A percentile compares a stretch with the other conserved stretches of the same genome.
Evolutionary conservation across 2,113 vertebrate species (phyloP).

Genomic region (Brachirus orientalis): DNA sequence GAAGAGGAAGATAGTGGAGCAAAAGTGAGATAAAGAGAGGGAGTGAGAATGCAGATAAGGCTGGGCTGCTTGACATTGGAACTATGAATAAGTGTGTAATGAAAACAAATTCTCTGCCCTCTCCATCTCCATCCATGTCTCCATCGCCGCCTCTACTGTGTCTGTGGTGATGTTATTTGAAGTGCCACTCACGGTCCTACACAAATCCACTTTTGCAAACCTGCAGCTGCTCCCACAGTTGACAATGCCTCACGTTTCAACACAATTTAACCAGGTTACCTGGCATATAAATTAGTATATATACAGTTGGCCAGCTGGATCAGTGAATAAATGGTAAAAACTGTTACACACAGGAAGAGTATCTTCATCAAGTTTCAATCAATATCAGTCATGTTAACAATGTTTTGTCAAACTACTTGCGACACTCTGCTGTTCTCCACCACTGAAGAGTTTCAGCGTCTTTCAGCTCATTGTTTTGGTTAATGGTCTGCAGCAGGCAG

Average conservation of each 20-base stretch:
- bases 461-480: background rate
- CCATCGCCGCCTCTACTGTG: background rate
- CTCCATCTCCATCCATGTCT: background rate
- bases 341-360: too few species aligned
- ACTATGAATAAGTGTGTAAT: slow-evolving; percentile 30
- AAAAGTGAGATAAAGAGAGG: slow-evolving; percentile 40
- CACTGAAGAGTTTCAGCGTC: background rate
- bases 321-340: too few species aligned
- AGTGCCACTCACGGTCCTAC: background rate
- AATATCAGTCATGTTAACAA: too few species aligned
- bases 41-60: slow-evolving; percentile 44
- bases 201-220: background rate
- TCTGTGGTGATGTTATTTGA: background rate
- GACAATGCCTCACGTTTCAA: too few species aligned
- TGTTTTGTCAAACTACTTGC: too few species aligned
- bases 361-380: too few species aligned
- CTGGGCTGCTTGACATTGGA: slow-evolving; percentile 12
- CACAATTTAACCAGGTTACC: too few species aligned
- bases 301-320: too few species aligned
- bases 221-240: too few species aligned
- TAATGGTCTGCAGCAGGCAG: background rate
- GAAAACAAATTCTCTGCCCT: slow-evolving; percentile 20
- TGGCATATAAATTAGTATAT: too few species aligned
- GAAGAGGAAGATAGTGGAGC: slow-evolving; percentile 13
- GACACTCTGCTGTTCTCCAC: too few species aligned